Evolutionary conservation across 1,140 invertebrate genomes (phyloP), one percentile per base, ranked within the genome.

Genomic region (Drosophila ironensis): DNA sequence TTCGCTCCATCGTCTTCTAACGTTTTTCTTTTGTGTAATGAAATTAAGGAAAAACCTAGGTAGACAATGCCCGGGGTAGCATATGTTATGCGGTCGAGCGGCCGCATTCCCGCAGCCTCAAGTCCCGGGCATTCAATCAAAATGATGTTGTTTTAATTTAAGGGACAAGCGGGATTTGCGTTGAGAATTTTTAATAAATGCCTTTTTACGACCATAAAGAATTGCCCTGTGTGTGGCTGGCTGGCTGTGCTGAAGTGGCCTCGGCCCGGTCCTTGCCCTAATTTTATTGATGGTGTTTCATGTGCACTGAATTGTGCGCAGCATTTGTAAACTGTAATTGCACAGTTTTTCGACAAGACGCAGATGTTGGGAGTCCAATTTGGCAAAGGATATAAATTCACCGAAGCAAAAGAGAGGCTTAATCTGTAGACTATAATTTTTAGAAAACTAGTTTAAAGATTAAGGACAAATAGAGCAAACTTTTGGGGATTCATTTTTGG

Each of bases 141-240:
- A 80, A 86, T 86, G 71, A 86, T 86, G 80, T 86, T 86, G 67
- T 86, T 86, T 86, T 86, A 86, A 86, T 86, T 86, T 71, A 63
- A 35, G 57, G 72, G 69, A 57, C 52, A 57, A 54, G 64, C 48
- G 48, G 71, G 71, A 86, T 78, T 86, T 86, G 74, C 74, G 80
- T 86, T 63, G 57, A 86, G 80, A 86, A 78, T 86, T 80, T 86
- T 74, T 86, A 86, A 86, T 86, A 86, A 86, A 86, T 86, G 81
- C 38, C 60, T 71, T 78, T 74, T 77, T 86, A 78, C 64, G 48
- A 57, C 69, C 71, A 66, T 61, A 57, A 67, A 74, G 64, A 80
- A 80, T 78, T 37, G 46, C 44, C 27, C 19, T 33, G n/a, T 11
- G 9, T 70, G 63, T 5, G 41, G 53, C 46, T 70, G 44, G 25